A percentile compares a stretch with the other conserved stretches of the same genome.
Evolutionary conservation across 2,113 vertebrate species (phyloP).

Genomic region (Chionodraco myersi): DNA sequence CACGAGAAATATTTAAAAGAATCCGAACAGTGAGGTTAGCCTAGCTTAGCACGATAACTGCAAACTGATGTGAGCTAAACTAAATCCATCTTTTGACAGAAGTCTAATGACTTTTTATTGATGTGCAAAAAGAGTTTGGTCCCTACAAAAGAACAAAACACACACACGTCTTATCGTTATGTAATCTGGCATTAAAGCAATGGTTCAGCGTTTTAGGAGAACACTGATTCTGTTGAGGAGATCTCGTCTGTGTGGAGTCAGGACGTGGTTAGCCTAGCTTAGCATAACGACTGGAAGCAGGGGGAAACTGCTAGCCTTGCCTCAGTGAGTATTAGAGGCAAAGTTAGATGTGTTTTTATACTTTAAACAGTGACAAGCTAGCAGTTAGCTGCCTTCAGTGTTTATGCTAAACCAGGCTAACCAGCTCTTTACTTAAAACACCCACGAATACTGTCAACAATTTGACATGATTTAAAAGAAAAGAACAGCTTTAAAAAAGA

Average conservation of each 20-base stretch:
- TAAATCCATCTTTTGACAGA: not conserved
- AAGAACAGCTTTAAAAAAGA: not conserved
- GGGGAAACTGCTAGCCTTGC: not conserved
- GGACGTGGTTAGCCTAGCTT: not conserved
- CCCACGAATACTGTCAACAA: not conserved
- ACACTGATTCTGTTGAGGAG: not conserved
- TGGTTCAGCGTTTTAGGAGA: not conserved
- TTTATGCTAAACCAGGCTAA: constrained; percentile 20
- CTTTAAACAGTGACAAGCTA: not conserved
- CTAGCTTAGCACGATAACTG: constrained; percentile 16
- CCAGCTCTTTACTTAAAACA: not conserved
- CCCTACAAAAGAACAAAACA: too few relatives aligned
- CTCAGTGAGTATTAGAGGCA: not conserved
- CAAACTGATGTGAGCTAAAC: too few relatives aligned
- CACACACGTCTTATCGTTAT: not conserved
- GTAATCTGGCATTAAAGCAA: not conserved
- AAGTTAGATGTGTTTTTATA: not conserved
- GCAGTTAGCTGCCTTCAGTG: not conserved
- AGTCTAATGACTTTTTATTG: not conserved
- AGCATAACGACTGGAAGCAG: not conserved
- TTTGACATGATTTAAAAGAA: not conserved
- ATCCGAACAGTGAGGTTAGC: not conserved
- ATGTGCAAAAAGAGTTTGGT: not conserved
- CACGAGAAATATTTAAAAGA: not conserved
- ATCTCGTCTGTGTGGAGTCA: not conserved